Evolutionary conservation across 2,888 invertebrate species (phyloP), one percentile per base, ranked within the genome.

Genomic region (Cistogaster globosa): DNA sequence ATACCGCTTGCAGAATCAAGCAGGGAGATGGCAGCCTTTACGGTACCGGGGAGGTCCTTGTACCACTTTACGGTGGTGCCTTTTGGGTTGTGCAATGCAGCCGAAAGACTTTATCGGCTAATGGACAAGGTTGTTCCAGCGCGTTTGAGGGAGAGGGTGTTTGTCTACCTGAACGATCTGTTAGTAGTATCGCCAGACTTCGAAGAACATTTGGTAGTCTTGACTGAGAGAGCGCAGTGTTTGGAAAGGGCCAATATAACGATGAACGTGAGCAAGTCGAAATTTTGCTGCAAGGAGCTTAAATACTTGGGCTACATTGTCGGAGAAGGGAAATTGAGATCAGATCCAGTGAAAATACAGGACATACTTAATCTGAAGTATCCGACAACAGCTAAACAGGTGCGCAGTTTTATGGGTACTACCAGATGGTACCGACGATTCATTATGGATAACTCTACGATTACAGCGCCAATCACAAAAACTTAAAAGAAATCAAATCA

Each of bases 361-460:
- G 0, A 53, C 57, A 69, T 69, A 1, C 1, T 20, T 0, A n/a
- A 12, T 0, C 53, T 45, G 0, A n/a, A 11, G 18, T 32, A 77
- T 38, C 58, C 48, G 4, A 58, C 1, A 2, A 53, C 42, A 0
- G 9, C 42, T 0, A 69, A 69, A 20, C 60, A 83, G 36, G 71
- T 67, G 0, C 11, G 82, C 1, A 76, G 71, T 36, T 82, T 71
- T 11, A 36, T 80, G 53, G 81, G 75, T 0, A 58, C 68, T 0
- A 69, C 69, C 1, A 75, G 69, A n/a, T 82, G 75, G 75, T 83
- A 83, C 32, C 71, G 83, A 7, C 45, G 83, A 12, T 83, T 83
- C 22, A 83, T 83, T 5, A 65, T 18, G 11, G 53, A 77, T 55
- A 77, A 58, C 22, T 65, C 72, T 18, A 58, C 63, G 0, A 32